phyloP scores from a whole-genome alignment of 2,113 vertebrate genomes.

The Cyphomyrus discorhynchus region DNA sequence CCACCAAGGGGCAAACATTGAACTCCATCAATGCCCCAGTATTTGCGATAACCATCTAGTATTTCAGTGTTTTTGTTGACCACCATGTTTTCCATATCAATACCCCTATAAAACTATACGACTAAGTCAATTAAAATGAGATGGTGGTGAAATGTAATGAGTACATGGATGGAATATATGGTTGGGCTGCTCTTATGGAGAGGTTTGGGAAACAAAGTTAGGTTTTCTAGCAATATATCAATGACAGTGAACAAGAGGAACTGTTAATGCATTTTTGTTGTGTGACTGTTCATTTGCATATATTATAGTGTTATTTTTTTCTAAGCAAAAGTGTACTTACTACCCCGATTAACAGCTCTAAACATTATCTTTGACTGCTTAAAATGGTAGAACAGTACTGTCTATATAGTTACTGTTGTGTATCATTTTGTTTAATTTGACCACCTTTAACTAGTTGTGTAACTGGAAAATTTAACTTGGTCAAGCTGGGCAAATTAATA shows the following conservation, averaged over 20 bases:
- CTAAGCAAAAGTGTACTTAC: not conserved
- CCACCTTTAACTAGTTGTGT: not conserved
- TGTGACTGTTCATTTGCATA: not conserved
- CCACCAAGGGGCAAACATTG: not conserved
- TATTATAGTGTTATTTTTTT: not conserved
- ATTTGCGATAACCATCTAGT: not conserved
- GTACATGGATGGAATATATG: not conserved
- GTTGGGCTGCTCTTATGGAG: not conserved
- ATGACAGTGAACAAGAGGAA: not conserved
- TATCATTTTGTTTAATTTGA: not conserved
- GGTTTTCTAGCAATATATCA: not conserved
- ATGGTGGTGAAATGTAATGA: not conserved
- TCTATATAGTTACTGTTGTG: not conserved
- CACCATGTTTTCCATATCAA: not conserved
- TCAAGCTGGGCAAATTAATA: not conserved
- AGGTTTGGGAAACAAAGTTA: not conserved
- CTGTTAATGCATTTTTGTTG: not conserved
- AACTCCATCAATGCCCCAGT: not conserved
- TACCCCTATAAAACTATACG: not conserved
- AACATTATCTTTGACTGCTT: not conserved
- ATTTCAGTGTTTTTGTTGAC: not conserved
- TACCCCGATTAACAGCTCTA: not conserved
- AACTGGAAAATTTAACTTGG: not conserved
- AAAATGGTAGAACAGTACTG: not conserved
- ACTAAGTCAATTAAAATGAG: not conserved